phyloP scores from a whole-genome alignment of 2,113 vertebrate genomes.

The Geococcyx californianus region DNA sequence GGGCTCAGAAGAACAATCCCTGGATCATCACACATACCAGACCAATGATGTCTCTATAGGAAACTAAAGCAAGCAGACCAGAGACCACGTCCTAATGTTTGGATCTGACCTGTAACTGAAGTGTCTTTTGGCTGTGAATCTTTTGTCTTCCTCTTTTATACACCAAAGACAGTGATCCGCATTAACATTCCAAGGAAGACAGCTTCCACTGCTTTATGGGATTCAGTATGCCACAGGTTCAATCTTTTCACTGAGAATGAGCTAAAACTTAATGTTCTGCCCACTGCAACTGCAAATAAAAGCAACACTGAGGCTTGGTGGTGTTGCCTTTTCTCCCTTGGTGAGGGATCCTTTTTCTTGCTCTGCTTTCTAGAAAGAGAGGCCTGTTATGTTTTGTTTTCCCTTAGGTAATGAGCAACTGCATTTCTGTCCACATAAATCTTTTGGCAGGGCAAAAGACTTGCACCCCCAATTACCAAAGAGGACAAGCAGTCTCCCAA shows the following conservation, averaged over 20 bases:
- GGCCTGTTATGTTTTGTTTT: not conserved
- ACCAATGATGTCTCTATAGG: not conserved
- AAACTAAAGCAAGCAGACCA: not conserved
- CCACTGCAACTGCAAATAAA: not conserved
- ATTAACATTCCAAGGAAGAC: not conserved
- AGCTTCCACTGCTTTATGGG: not conserved
- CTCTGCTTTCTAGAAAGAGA: not conserved
- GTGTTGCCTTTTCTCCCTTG: not conserved
- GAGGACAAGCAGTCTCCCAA: constrained; percentile 30
- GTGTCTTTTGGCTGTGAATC: not conserved
- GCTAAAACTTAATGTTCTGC: not conserved
- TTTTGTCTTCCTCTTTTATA: not conserved
- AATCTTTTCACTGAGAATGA: not conserved
- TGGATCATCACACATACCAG: not conserved
- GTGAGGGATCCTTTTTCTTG: not conserved
- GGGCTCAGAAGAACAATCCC: not conserved
- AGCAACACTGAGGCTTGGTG: not conserved
- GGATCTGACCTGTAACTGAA: not conserved
- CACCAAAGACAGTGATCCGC: not conserved
- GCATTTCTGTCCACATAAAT: not conserved
- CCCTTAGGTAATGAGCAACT: not conserved
- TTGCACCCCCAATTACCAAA: constrained; percentile 9
- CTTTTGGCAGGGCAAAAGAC: not conserved
- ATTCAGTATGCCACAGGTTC: constrained; percentile 23
- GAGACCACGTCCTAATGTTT: not conserved